Conservation (phyloP, 2,888 invertebrate genomes). For the Andrena dorsata region DNA sequence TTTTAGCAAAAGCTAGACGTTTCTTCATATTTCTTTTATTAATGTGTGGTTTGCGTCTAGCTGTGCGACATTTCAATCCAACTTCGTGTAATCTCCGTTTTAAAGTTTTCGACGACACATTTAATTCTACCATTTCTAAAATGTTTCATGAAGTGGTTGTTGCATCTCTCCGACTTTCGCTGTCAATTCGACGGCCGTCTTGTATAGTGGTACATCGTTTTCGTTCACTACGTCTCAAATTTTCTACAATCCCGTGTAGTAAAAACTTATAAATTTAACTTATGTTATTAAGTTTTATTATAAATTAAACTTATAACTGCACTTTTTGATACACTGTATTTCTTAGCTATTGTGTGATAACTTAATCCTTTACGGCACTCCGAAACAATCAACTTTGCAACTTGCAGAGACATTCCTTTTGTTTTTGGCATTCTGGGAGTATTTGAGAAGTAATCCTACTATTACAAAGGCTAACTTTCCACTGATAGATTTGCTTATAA, state of each 20-base stretch:
- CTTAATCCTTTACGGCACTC: too few species aligned
- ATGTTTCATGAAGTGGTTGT: not conserved
- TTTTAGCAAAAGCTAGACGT: not conserved
- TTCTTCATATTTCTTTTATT: not conserved
- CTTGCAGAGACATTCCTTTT: too few species aligned
- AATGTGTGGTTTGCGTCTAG: not conserved
- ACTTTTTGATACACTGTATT: conserved; percentile 1
- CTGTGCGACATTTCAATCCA: not conserved
- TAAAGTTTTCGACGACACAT: not conserved
- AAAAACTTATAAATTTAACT: not conserved
- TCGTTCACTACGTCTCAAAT: conserved; percentile 1
- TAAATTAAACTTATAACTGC: not conserved
- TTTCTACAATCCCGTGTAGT: not conserved
- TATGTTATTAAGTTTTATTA: too few species aligned
- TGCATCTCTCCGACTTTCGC: not conserved
- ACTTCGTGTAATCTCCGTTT: not conserved
- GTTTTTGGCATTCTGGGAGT: too few species aligned
- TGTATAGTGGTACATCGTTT: not conserved
- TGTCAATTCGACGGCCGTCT: not conserved
- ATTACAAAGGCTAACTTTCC: too few species aligned
- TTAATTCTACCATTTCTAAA: not conserved
- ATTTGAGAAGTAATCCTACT: too few species aligned
- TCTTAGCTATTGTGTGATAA: too few species aligned
- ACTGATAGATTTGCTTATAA: too few species aligned
- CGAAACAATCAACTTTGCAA: too few species aligned